Conservation (phyloP, 2,797 vertebrate species). For the Lagorchestes hirsutus region DNA sequence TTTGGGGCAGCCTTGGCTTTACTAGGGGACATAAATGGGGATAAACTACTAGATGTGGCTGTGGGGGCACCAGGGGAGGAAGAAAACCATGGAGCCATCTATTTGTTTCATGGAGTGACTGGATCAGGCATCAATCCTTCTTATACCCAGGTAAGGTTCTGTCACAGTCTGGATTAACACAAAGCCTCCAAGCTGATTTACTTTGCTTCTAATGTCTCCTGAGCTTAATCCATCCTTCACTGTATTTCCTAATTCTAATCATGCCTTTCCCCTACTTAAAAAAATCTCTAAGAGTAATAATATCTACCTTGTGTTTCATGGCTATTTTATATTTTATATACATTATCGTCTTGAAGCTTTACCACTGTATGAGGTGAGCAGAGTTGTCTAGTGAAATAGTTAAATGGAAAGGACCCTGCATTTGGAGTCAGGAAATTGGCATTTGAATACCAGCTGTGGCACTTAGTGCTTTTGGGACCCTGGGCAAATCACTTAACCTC, state of each 20-base stretch:
- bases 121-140: background rate
- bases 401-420: background rate
- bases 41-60: conserved; percentile 85
- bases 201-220: background rate
- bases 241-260: background rate
- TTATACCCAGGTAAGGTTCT: conserved; percentile 51
- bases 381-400: background rate
- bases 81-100: conserved; percentile 85
- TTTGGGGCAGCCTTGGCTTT: conserved; percentile 87
- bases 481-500: background rate
- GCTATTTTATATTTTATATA: background rate
- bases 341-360: background rate
- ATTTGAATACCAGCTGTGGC: background rate
- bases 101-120: conserved; percentile 84
- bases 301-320: background rate
- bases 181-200: accelerated
- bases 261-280: background rate
- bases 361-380: background rate
- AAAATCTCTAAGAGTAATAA: background rate
- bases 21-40: conserved; percentile 85
- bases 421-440: background rate
- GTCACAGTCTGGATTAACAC: no score
- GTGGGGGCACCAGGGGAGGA: conserved; percentile 89
- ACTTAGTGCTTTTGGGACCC: background rate
- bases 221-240: no score